phyloP scores from a whole-genome alignment of 2,113 vertebrate genomes.

The Psammodynastes pulverulentus region DNA sequence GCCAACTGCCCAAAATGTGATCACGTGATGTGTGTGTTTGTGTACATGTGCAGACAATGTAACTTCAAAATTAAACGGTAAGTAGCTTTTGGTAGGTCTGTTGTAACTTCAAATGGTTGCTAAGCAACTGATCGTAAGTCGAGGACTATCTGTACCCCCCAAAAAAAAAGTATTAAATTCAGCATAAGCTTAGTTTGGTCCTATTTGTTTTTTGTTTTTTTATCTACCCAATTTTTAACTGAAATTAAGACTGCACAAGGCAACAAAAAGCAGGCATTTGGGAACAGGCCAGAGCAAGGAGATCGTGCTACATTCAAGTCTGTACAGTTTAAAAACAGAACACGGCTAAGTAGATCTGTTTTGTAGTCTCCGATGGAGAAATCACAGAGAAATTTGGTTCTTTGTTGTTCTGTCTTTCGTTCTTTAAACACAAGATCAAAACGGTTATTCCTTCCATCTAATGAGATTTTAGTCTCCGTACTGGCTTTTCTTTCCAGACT shows the following conservation, averaged over 20 bases:
- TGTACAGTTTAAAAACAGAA: neutral
- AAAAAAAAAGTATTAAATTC: neutral
- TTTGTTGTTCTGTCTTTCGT: constrained; percentile 3
- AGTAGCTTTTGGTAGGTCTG: neutral
- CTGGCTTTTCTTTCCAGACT: constrained; percentile 4
- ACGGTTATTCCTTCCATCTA: neutral
- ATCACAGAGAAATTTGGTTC: neutral
- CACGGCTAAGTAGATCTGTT: neutral
- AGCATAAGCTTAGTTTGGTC: neutral
- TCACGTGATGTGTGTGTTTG: neutral
- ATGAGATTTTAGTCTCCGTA: constrained; percentile 12
- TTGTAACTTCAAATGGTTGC: neutral
- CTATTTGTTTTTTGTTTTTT: neutral
- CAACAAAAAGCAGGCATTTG: neutral
- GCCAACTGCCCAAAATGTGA: neutral
- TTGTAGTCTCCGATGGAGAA: neutral
- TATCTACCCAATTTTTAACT: neutral
- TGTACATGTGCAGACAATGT: neutral
- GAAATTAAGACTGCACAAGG: neutral
- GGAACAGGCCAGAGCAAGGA: neutral
- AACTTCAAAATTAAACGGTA: neutral
- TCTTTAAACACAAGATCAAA: neutral
- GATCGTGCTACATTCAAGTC: neutral
- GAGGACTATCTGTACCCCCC: neutral
- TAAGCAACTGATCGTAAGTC: neutral